Conservation (phyloP, 2,113 vertebrate species). For the Phoenicopterus ruber region DNA sequence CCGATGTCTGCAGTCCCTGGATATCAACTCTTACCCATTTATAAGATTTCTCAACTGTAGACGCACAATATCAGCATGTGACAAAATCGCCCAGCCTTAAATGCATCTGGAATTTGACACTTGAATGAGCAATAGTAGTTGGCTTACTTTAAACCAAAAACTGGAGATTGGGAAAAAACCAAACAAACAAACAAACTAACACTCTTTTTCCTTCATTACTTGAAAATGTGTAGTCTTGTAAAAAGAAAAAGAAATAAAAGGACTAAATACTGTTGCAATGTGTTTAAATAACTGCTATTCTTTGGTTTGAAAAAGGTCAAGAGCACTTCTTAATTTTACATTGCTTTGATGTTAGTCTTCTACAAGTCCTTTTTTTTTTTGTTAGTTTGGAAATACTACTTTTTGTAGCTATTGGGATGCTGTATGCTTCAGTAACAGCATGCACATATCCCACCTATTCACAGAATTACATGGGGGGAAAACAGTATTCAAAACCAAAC, state of each 20-base stretch:
- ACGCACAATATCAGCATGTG: background rate
- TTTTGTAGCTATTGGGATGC: background rate
- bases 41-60: background rate
- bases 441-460: background rate
- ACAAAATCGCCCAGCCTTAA: background rate
- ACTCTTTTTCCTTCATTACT: background rate
- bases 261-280: background rate
- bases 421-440: background rate
- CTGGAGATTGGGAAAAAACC: background rate
- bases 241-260: background rate
- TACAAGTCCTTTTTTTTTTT: background rate
- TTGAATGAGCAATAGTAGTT: background rate
- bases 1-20: background rate
- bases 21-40: background rate
- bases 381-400: background rate
- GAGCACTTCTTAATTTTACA: slow-evolving; percentile 20
- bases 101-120: background rate
- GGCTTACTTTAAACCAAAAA: background rate
- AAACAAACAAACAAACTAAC: background rate
- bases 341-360: slow-evolving; percentile 5
- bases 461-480: background rate
- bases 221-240: background rate
- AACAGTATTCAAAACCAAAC: background rate
- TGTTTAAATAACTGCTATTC: background rate
- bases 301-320: slow-evolving; percentile 3